A percentile compares a stretch with the other conserved stretches of the same genome.
phyloP scores from a whole-genome alignment of 2,888 invertebrate genomes.

The Pterobdella sp. region DNA sequence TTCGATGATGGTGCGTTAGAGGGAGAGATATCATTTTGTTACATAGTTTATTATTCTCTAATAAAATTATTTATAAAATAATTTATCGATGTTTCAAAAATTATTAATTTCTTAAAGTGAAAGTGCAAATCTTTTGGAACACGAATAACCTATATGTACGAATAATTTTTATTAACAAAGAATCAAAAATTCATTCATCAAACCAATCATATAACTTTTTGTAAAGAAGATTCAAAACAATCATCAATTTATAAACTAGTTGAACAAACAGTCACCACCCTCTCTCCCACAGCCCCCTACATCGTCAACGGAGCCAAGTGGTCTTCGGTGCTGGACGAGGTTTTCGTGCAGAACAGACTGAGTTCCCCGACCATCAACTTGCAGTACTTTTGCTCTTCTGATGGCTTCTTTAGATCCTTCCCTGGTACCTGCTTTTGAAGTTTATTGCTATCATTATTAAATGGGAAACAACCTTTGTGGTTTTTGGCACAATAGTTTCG shows the following conservation, averaged over 20 bases:
- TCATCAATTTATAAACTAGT: background rate
- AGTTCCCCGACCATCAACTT: conserved; percentile 82
- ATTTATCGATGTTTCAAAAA: background rate
- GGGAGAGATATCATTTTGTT: background rate
- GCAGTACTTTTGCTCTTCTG: conserved; percentile 93
- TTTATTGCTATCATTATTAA: background rate
- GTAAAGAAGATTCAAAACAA: too few species aligned
- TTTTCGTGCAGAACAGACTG: conserved; percentile 74
- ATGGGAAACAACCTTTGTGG: too few species aligned
- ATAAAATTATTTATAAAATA: too few species aligned
- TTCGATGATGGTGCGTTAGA: conserved; percentile 63
- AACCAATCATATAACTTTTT: background rate
- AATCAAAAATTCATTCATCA: background rate
- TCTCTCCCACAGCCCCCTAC: conserved; percentile 58
- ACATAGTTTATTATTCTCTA: too few species aligned
- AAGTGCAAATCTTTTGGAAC: background rate
- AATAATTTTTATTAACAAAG: too few species aligned
- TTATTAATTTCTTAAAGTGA: conserved; percentile 19
- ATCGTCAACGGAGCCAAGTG: conserved; percentile 84
- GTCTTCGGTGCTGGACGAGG: conserved; percentile 75
- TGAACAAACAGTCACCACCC: too few species aligned
- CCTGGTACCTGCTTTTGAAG: conserved; percentile 62
- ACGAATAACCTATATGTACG: background rate
- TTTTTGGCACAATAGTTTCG: too few species aligned
- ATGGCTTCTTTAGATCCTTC: conserved; percentile 83